Evolutionary conservation across 2,797 vertebrate species (phyloP), one percentile per base, ranked within the genome.

Genomic region (Cyclopterus lumpus): DNA sequence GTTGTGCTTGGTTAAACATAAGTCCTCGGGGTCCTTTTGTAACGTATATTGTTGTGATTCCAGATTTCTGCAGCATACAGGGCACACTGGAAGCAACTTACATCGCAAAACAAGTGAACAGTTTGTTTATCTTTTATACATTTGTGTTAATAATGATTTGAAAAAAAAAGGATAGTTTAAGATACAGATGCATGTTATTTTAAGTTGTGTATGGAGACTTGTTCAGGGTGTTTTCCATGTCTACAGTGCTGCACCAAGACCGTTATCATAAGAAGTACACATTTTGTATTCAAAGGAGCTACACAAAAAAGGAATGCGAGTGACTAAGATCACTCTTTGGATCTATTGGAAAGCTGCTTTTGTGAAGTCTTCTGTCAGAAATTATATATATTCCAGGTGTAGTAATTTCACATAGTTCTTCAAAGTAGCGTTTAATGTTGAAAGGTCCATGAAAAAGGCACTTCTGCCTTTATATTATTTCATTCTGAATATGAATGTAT

Each of bases 1-100:
- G 60, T 20, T 67, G 18, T 51, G 71, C 84, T 81, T 55, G 72
- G 67, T 30, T 60, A 58, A 80, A 84, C 71, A 71, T 32, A 12
- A 8, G 6, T 62, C 20, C 34, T 30, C 30, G 42, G 36, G 57
- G 58, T 73, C 32, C 8, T 69, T 62, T 14, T 67, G 26, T 58
- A 42, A 42, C 4, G 1, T 14, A 34, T 58, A 36, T 30, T 53
- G 38, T 57, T 42, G 20, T n/a, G 66, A 53, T 71, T 61, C 4
- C 16, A 6, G 28, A 44, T 75, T 26, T 57, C 28, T 53, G 3
- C 10, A 10, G 68, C 30, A 34, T 26, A 3, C 34, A 22, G 6
- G 24, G 26, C 26, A 32, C 26, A 67, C 32, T 26, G 16, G 14
- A 67, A 30, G 15, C 28, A 44, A 8, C 32, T 26, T 62, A 3